Evolutionary conservation across 1,140 invertebrate species (phyloP), one percentile per base, ranked within the genome.

Genomic region (Eciton burchellii): DNA sequence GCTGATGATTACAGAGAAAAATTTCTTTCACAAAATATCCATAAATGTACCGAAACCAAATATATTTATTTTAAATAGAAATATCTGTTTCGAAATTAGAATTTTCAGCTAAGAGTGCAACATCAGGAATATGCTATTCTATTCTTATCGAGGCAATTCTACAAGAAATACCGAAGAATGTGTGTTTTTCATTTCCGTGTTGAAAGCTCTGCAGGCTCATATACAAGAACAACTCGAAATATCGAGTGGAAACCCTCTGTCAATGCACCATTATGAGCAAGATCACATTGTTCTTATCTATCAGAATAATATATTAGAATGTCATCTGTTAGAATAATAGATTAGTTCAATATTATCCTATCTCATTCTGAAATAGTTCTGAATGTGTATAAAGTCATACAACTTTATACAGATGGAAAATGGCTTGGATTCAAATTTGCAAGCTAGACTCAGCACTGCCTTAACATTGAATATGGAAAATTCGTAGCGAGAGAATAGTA

Each of bases 1-100:
- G 16, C 95, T 99, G 41, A 99, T 99, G 97, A 96, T 98, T 89
- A 98, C 98, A 24, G 99, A 99, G 92, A 99, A 99, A 92, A 99
- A 99, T 90, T 99, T 99, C 94, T 99, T 99, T 94, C 98, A 99
- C 92, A 99, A 99, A 96, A 99, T 99, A 24, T 99, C 98, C 21
- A 97, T 96, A 84, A 97, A 96, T 91, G 95, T 99, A 84, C 99
- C 99, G 8, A 99, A 99, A 93, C 99, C 99, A 62, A 99, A 99
- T 93, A 98, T 99, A 90, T 99, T 99, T 92, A 99, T 99, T 91
- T 93, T 99, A 73, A 99, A 99, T 93, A 99, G 99, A 99, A 94
- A 98, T 98, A 1, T 99, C 98, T 54, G 99, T 98, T 57, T 96
- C 96, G 60, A 99, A 99, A 94, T 96, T 97, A 0, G 99, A 99